Evolutionary conservation across 2,797 vertebrate genomes (phyloP).

Genomic region (Perodicticus potto): DNA sequence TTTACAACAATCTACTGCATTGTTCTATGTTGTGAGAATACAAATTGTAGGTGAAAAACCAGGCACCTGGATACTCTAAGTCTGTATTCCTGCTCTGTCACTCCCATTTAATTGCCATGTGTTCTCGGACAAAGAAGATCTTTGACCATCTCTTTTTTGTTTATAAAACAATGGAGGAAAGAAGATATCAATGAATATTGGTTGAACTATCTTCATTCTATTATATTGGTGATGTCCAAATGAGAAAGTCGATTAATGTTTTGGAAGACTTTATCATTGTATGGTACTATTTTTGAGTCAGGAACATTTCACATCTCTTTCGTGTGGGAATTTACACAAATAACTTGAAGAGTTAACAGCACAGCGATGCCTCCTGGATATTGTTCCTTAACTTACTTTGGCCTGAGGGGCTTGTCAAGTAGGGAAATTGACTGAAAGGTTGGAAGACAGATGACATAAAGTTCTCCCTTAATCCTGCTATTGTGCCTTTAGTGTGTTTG

Average conservation of each 20-base stretch:
- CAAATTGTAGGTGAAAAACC: background rate
- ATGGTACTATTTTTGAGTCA: constrained; percentile 36
- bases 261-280: constrained; percentile 38
- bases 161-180: constrained; percentile 4
- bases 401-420: background rate
- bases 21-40: constrained; percentile 7
- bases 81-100: background rate
- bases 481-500: constrained; percentile 52
- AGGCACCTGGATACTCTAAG: background rate
- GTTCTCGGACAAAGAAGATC: background rate
- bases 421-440: constrained; percentile 6
- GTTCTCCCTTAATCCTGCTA: constrained; percentile 43
- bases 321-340: background rate
- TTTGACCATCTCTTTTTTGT: background rate
- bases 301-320: background rate
- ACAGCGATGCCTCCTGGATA: background rate
- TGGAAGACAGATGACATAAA: background rate
- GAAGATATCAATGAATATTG: constrained; percentile 7
- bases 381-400: background rate
- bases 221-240: background rate
- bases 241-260: background rate
- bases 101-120: background rate
- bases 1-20: background rate
- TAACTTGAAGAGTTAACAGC: constrained; percentile 37
- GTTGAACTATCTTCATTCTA: background rate